phyloP scores from a whole-genome alignment of 2,888 invertebrate genomes.

The Boloria selene region DNA sequence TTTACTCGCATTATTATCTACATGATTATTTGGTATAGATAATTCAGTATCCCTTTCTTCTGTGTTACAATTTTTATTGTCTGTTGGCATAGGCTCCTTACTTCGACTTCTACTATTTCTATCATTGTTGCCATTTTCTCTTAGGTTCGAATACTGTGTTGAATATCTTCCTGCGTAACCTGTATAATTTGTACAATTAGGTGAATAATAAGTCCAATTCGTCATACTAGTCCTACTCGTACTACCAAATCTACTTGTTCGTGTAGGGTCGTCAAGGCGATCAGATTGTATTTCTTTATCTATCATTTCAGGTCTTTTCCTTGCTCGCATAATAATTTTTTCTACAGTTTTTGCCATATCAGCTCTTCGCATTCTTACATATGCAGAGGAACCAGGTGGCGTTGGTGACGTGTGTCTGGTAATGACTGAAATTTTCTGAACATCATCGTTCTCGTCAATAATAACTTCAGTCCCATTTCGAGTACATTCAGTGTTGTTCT shows the following conservation, averaged over 20 bases:
- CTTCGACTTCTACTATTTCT: slow-evolving; percentile 69
- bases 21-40: slow-evolving; percentile 42
- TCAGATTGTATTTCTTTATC: slow-evolving; percentile 90
- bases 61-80: slow-evolving; percentile 49
- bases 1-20: slow-evolving; percentile 55
- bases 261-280: slow-evolving; percentile 85
- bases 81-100: slow-evolving; percentile 61
- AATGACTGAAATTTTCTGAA: slow-evolving; percentile 83
- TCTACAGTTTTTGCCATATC: slow-evolving; percentile 89
- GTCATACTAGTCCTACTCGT: slow-evolving; percentile 83
- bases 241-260: slow-evolving; percentile 83
- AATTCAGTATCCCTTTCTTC: slow-evolving; percentile 52
- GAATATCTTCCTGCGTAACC: slow-evolving; percentile 77
- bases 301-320: slow-evolving; percentile 80
- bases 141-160: slow-evolving; percentile 68
- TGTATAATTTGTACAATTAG: slow-evolving; percentile 65
- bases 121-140: slow-evolving; percentile 63
- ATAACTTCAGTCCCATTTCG: slow-evolving; percentile 43
- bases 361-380: slow-evolving; percentile 85
- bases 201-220: slow-evolving; percentile 85
- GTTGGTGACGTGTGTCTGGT: slow-evolving; percentile 91
- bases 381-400: slow-evolving; percentile 84
- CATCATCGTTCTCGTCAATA: slow-evolving; percentile 53
- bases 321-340: slow-evolving; percentile 85
- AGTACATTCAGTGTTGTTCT: slow-evolving; percentile 45